Percentiles rank a stretch among this genome's conserved stretches.
Conservation (phyloP, 2,888 invertebrate species). For the Apamea monoglypha region DNA sequence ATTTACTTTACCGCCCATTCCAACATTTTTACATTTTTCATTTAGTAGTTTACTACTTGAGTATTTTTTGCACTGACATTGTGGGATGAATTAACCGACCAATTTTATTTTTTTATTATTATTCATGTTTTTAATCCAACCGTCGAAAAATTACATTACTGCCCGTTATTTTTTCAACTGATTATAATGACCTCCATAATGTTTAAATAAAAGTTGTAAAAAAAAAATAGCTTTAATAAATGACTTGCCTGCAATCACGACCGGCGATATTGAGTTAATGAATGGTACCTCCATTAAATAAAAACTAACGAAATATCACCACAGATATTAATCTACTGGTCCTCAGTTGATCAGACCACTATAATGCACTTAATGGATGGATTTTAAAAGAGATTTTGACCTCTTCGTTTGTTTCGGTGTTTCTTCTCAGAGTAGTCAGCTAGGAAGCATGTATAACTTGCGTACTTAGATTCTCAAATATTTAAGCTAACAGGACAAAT, state of each 20-base stretch:
- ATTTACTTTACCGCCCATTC: too few species aligned
- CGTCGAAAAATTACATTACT: too few species aligned
- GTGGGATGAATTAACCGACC: too few species aligned
- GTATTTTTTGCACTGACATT: too few species aligned
- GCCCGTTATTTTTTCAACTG: too few species aligned
- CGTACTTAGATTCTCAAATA: background rate
- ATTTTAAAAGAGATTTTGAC: background rate
- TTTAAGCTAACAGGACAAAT: background rate
- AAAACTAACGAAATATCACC: background rate
- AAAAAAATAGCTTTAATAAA: too few species aligned
- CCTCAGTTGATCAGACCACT: background rate
- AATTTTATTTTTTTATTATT: too few species aligned
- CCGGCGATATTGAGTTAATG: background rate
- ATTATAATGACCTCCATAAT: too few species aligned
- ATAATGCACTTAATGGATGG: background rate
- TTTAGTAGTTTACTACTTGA: too few species aligned
- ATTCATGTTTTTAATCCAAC: too few species aligned
- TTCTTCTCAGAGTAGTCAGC: background rate
- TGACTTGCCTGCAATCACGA: background rate
- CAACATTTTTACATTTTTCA: too few species aligned
- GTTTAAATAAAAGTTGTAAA: too few species aligned
- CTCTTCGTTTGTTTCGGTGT: background rate
- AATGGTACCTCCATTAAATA: background rate
- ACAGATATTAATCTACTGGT: background rate
- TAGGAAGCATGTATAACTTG: background rate